phyloP scores from a whole-genome alignment of 92 coral and sea anemone genomes.

The Desmophyllum pertusum region DNA sequence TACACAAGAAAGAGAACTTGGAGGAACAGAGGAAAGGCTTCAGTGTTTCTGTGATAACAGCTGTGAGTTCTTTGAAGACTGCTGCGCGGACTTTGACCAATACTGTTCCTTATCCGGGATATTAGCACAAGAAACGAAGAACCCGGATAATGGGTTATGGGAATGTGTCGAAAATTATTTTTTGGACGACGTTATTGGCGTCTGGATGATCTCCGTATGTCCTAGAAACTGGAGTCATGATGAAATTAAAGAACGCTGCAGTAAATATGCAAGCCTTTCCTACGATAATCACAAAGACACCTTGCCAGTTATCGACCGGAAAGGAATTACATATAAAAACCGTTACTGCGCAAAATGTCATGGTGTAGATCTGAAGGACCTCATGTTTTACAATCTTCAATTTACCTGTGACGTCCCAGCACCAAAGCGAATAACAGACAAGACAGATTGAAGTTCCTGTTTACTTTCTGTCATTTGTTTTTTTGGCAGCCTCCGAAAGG shows the following conservation, averaged over 20 bases:
- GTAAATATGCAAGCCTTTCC: not conserved
- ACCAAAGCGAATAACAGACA: not conserved
- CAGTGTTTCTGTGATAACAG: slow-evolving; percentile 1
- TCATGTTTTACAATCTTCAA: not conserved
- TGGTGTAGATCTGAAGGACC: not conserved
- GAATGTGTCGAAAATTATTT: not conserved
- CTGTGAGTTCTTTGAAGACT: slow-evolving; percentile 15
- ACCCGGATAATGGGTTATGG: not conserved
- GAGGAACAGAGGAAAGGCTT: slow-evolving; percentile 8
- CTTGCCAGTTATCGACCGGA: not conserved
- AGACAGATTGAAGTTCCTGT: not conserved
- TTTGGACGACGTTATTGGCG: not conserved
- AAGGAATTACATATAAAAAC: not conserved
- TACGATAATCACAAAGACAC: not conserved
- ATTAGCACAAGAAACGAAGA: not conserved
- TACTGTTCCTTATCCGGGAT: not conserved
- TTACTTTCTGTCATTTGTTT: not conserved
- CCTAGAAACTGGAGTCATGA: not conserved
- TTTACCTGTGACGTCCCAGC: not conserved
- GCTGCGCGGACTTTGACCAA: slow-evolving; percentile 2
- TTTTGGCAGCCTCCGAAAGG: not conserved
- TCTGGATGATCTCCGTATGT: not conserved
- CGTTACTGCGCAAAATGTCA: too few relatives aligned
- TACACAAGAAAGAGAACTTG: not conserved
- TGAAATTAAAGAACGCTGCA: not conserved